Percentiles rank a stretch among this genome's conserved stretches.
Conservation (phyloP, 2,113 vertebrate genomes). For the Turnix velox region DNA sequence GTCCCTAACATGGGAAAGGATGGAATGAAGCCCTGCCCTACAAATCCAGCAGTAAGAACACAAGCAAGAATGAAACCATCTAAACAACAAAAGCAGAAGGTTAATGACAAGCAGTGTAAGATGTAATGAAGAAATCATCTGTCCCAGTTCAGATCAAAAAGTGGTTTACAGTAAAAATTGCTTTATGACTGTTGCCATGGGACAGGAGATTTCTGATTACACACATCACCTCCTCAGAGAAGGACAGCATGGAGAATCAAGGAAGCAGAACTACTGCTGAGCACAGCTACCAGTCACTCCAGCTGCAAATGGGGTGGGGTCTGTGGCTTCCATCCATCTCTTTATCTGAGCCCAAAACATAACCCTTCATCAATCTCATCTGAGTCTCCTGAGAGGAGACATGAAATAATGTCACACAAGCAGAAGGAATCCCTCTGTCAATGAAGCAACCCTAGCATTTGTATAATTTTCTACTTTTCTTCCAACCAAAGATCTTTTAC, state of each 20-base stretch:
- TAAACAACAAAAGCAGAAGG: background rate
- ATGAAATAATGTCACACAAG: background rate
- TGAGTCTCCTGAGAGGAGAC: background rate
- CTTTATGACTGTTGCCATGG: background rate
- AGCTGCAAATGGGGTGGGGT: fast-evolving
- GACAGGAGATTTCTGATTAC: background rate
- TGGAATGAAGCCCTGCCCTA: background rate
- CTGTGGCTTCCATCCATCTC: background rate
- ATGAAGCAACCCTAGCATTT: background rate
- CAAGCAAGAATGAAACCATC: background rate
- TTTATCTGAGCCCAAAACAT: background rate
- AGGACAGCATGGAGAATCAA: background rate
- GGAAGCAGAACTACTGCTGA: background rate
- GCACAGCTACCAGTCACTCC: background rate
- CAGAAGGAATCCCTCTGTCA: background rate
- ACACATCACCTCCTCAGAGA: background rate
- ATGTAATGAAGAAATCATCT: background rate
- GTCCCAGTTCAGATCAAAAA: background rate
- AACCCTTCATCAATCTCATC: background rate
- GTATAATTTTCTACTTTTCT: background rate
- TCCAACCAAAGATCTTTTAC: too few relatives aligned
- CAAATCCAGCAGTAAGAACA: background rate
- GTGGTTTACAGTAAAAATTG: background rate
- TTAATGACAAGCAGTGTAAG: background rate
- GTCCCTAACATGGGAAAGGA: background rate